A percentile compares a stretch with the other conserved stretches of the same genome.
These are phyloP conservation scores for Dolichallabes microphthalmus DNA, from an alignment of 2,113 vertebrate species.

Conservation along the genomic window DNA sequence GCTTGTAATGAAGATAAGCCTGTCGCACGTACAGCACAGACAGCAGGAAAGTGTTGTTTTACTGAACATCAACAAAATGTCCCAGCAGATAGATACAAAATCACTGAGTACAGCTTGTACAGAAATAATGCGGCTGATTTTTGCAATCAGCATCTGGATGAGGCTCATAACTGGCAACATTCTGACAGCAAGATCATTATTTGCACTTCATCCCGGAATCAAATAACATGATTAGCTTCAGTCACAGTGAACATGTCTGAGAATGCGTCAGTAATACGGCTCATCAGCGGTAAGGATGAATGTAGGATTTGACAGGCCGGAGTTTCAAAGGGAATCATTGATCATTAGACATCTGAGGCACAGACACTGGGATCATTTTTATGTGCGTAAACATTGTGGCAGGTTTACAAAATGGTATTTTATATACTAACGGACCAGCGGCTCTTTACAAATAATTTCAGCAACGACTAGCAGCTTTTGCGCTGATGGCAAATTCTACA, in stretches of 20 bases:
- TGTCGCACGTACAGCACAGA: background rate
- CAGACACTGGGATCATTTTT: background rate
- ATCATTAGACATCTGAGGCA: slow-evolving; percentile 42
- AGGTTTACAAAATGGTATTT: slow-evolving; percentile 16
- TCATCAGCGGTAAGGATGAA: slow-evolving; percentile 32
- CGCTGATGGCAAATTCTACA: slow-evolving; percentile 21
- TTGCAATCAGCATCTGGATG: slow-evolving; percentile 43
- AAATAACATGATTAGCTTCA: slow-evolving; percentile 50
- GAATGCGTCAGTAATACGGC: slow-evolving; percentile 28
- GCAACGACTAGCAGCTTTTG: slow-evolving; percentile 16
- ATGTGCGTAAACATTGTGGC: slow-evolving; percentile 11
- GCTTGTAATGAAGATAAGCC: background rate
- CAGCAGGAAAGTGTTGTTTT: background rate
- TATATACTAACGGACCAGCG: slow-evolving; percentile 33
- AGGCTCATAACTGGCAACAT: slow-evolving; percentile 28
- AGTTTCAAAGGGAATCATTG: slow-evolving; percentile 40
- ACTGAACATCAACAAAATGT: background rate
- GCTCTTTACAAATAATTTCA: slow-evolving; percentile 12
- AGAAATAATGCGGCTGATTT: slow-evolving; percentile 37
- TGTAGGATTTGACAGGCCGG: background rate
- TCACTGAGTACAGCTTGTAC: slow-evolving; percentile 29
- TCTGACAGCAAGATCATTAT: slow-evolving; percentile 49
- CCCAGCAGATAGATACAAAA: background rate
- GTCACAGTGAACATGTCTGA: slow-evolving; percentile 35
- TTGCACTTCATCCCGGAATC: slow-evolving; percentile 49